These are phyloP conservation scores for Malurus leucopterus DNA, from an alignment of 2,797 vertebrate species.

Conservation along the genomic window DNA sequence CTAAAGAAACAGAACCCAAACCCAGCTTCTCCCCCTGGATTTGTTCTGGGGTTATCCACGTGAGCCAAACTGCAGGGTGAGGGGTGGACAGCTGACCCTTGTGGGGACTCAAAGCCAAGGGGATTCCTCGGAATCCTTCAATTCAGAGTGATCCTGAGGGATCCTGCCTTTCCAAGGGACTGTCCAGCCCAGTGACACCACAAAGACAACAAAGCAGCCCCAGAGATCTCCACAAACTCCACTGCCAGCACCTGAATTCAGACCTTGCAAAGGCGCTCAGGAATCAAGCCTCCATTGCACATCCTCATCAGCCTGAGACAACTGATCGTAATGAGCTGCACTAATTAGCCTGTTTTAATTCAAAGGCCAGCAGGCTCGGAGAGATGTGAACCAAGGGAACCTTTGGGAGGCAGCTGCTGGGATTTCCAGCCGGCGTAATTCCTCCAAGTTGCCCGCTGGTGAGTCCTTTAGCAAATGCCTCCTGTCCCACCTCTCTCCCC, in stretches of 20 bases:
- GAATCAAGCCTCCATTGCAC: neutral
- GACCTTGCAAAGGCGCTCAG: neutral
- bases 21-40: too few relatives aligned
- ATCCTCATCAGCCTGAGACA: neutral
- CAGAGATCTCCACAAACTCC: neutral
- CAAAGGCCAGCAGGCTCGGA: slow-evolving; percentile 42
- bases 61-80: neutral
- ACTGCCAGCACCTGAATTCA: neutral
- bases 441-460: neutral
- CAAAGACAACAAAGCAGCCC: too few relatives aligned
- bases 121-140: neutral
- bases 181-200: neutral
- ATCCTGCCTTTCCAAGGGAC: neutral
- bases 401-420: slow-evolving; percentile 14
- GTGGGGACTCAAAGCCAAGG: neutral
- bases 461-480: neutral
- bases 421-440: neutral
- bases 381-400: slow-evolving; percentile 27
- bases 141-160: neutral
- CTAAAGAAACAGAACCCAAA: too few relatives aligned
- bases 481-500: neutral
- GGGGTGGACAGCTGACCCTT: neutral
- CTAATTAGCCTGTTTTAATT: slow-evolving; percentile 42
- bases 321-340: neutral
- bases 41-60: neutral